A percentile compares a stretch with the other conserved stretches of the same genome.
These are phyloP conservation scores for Drosophila repleta DNA, from an alignment of 1,140 invertebrate species.

Conservation along the genomic window DNA sequence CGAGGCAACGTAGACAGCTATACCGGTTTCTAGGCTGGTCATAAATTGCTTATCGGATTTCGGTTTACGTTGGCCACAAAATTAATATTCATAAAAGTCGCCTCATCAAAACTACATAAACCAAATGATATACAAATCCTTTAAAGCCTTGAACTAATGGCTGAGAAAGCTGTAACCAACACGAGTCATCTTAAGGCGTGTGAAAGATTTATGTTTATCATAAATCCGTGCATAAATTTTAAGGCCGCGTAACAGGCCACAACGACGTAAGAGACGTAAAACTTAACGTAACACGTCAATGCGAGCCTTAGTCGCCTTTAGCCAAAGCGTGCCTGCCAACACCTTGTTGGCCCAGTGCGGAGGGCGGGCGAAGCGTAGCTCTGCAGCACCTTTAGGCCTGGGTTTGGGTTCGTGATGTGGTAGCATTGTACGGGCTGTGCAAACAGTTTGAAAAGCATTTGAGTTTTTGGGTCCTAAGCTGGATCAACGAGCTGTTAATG, in stretches of 20 bases:
- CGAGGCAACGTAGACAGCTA: neutral
- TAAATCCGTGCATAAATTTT: slow-evolving; percentile 67
- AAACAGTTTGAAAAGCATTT: slow-evolving; percentile 37
- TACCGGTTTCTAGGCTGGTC: too few species aligned
- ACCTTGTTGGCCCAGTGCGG: slow-evolving; percentile 38
- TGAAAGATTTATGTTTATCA: slow-evolving; percentile 63
- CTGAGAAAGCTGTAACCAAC: slow-evolving; percentile 25
- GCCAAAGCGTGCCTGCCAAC: slow-evolving; percentile 36
- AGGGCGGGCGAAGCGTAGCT: neutral
- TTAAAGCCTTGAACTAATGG: slow-evolving; percentile 23
- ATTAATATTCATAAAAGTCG: slow-evolving; percentile 46
- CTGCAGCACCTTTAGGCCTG: neutral
- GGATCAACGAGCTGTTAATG: slow-evolving; percentile 71
- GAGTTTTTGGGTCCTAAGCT: slow-evolving; percentile 27
- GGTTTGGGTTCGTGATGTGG: slow-evolving; percentile 17
- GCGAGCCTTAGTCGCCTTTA: slow-evolving; percentile 43
- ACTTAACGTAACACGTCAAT: slow-evolving; percentile 54
- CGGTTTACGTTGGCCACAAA: slow-evolving; percentile 4
- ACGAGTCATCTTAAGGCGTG: slow-evolving; percentile 37
- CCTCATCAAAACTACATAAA: slow-evolving; percentile 44
- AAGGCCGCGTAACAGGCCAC: slow-evolving; percentile 49
- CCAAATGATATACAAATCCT: slow-evolving; percentile 24
- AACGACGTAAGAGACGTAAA: slow-evolving; percentile 30
- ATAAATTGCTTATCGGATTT: slow-evolving; percentile 12
- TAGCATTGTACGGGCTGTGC: slow-evolving; percentile 21